Evolutionary conservation across 2,113 vertebrate species (phyloP).

Genomic region (Cephalopterus ornatus): DNA sequence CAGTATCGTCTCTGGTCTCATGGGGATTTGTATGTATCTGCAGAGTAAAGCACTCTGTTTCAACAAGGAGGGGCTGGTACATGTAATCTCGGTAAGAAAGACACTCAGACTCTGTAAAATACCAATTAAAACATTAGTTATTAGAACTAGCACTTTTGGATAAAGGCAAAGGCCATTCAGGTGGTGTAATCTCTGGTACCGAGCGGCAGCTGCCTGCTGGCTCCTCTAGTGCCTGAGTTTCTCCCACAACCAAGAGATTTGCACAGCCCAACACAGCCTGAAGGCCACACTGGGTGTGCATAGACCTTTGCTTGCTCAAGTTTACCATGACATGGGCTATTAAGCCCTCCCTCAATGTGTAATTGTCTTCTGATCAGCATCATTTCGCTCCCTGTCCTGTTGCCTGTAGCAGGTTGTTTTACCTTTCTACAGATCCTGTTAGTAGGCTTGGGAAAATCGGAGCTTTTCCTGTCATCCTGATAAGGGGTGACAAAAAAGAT

Average conservation of each 20-base stretch:
- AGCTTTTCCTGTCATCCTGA: not conserved
- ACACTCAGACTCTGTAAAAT: accelerated
- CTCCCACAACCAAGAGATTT: not conserved
- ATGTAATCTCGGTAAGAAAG: not conserved
- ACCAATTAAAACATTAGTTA: not conserved
- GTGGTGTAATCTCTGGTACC: not conserved
- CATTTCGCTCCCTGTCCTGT: accelerated
- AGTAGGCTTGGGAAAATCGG: not conserved
- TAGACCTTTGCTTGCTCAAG: not conserved
- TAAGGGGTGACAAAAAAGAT: too few species aligned
- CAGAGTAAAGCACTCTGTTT: not conserved
- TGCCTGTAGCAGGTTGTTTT: too few species aligned
- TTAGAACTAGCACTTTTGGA: not conserved
- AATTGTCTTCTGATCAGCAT: not conserved
- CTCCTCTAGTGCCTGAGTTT: not conserved
- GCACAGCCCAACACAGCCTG: accelerated
- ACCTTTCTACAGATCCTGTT: not conserved
- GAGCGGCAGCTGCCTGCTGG: accelerated
- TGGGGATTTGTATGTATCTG: not conserved
- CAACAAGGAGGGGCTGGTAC: not conserved
- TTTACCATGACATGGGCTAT: accelerated
- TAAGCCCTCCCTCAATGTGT: too few species aligned
- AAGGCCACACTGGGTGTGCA: accelerated
- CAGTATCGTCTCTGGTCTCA: not conserved
- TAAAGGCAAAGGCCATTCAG: not conserved